Evolutionary conservation across 2,888 invertebrate genomes (phyloP).

Genomic region (Erebia ligea): DNA sequence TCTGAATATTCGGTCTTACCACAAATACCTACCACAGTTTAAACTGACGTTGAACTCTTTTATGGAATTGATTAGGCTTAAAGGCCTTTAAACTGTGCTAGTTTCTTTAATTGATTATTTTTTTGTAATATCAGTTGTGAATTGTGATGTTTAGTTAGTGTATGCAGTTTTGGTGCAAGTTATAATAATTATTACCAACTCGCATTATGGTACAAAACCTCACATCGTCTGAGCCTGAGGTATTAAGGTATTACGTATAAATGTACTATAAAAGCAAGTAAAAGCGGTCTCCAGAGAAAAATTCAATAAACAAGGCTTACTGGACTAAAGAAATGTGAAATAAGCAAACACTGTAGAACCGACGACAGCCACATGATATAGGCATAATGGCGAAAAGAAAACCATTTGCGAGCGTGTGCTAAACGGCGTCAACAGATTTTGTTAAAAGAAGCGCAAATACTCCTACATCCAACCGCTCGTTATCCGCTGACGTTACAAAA

Average conservation of each 20-base stretch:
- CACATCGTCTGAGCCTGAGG: too few species aligned
- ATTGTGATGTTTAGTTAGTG: too few species aligned
- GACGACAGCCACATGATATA: slow-evolving; percentile 42
- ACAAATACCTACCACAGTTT: too few species aligned
- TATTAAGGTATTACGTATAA: neutral
- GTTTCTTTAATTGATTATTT: too few species aligned
- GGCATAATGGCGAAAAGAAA: slow-evolving; percentile 50
- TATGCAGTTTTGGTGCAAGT: too few species aligned
- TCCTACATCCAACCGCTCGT: slow-evolving; percentile 52
- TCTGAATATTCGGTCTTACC: too few species aligned
- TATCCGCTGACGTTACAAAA: slow-evolving; percentile 69
- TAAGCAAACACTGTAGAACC: slow-evolving; percentile 38
- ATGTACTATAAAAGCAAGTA: neutral
- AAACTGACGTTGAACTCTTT: too few species aligned
- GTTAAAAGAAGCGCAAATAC: slow-evolving; percentile 55
- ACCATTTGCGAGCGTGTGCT: slow-evolving; percentile 46
- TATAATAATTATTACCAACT: too few species aligned
- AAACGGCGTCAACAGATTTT: slow-evolving; percentile 58
- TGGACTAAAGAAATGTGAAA: slow-evolving; percentile 28
- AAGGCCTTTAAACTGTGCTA: too few species aligned
- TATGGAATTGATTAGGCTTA: too few species aligned
- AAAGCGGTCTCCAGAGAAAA: neutral
- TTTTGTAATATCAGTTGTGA: too few species aligned
- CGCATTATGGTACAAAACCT: too few species aligned
- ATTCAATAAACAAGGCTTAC: slow-evolving; percentile 14